phyloP scores from a whole-genome alignment of 2,113 vertebrate genomes.

The Corythornis madagascariensis region DNA sequence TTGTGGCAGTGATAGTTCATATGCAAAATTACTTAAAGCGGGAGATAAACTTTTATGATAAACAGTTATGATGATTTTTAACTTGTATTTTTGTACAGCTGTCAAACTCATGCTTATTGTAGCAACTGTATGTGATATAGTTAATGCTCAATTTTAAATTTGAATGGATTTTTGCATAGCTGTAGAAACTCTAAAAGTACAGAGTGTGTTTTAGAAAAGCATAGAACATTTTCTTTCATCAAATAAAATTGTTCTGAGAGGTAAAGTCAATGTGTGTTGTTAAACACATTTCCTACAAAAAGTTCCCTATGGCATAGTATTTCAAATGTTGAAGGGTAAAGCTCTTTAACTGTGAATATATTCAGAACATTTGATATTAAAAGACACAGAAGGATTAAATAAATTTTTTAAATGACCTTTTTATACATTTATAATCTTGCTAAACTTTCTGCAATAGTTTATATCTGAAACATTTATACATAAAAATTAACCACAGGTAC shows the following conservation, averaged over 20 bases:
- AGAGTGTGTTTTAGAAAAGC: neutral
- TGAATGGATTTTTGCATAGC: neutral
- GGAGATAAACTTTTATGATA: neutral
- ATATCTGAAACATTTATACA: neutral
- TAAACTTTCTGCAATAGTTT: neutral
- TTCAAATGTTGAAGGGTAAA: constrained; percentile 6
- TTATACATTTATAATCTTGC: neutral
- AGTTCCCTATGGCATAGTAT: neutral
- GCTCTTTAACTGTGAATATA: neutral
- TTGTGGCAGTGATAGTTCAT: neutral
- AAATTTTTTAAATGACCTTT: neutral
- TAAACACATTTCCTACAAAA: neutral
- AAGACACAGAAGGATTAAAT: neutral
- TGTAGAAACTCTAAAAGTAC: neutral
- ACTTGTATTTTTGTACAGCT: neutral
- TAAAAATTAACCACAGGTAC: neutral
- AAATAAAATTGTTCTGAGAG: neutral
- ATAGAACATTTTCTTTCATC: neutral
- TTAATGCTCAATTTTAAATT: constrained; percentile 12
- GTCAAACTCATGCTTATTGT: neutral
- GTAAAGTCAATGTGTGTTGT: neutral
- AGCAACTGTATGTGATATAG: neutral
- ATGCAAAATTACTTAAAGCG: neutral
- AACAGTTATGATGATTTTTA: neutral
- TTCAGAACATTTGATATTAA: constrained; percentile 7